phyloP scores from a whole-genome alignment of 2,113 vertebrate species.

The Sinocyclocheilus anophthalmus region DNA sequence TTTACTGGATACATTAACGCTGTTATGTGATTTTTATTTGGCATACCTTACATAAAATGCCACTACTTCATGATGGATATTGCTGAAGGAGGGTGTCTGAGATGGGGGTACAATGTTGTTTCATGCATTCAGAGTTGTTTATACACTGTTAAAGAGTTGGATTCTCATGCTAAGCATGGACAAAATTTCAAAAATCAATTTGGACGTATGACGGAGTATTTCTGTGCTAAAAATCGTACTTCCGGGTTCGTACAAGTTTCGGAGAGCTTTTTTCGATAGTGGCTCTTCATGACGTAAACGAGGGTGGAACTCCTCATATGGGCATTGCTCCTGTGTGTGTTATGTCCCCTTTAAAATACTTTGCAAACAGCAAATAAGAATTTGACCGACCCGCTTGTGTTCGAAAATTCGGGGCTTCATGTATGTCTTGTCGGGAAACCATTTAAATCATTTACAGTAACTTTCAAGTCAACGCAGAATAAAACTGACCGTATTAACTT shows the following conservation, averaged over 20 bases:
- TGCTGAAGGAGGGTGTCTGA: background rate
- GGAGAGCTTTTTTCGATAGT: no score
- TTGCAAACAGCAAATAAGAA: background rate
- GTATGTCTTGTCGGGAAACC: background rate
- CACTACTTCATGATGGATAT: background rate
- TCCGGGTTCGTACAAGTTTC: no score
- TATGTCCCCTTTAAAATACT: background rate
- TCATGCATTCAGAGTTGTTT: no score
- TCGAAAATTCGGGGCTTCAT: background rate
- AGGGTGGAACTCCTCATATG: no score
- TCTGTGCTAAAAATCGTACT: no score
- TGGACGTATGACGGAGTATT: no score
- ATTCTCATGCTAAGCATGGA: no score
- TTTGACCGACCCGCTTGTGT: background rate
- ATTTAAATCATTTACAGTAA: background rate
- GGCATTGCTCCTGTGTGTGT: no score
- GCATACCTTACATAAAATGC: background rate
- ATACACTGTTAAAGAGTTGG: no score
- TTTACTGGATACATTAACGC: constrained; percentile 4
- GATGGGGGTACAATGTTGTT: background rate
- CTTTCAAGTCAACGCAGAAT: background rate
- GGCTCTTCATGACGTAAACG: no score
- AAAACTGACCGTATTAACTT: background rate
- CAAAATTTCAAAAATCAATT: no score
- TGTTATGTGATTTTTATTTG: background rate